Evolutionary conservation across 2,888 invertebrate species (phyloP), one percentile per base, ranked within the genome.

Genomic region (Synergus japonicus): DNA sequence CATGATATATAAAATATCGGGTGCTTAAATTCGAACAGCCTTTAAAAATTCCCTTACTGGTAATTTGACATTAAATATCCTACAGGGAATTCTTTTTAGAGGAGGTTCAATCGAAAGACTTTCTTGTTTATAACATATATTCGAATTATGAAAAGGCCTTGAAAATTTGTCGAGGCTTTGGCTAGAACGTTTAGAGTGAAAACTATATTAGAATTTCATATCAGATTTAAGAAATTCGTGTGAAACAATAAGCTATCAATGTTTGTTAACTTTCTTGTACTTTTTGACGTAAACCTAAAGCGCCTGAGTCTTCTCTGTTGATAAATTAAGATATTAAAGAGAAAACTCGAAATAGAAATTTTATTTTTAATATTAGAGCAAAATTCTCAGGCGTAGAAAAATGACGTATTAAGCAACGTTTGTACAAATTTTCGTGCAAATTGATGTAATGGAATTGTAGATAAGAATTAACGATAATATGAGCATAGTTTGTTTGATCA

Each of bases 141-240:
- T 73, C n/a, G n/a, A 29, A 73, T n/a, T 73, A 49, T 15, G 15
- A 22, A 73, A 46, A 54, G 69, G 29, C 49, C 69, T 73, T 73
- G 69, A 29, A 49, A 73, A 73, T 54, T 49, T 49, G 49, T 54
- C 54, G 69, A 73, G 49, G 69, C 69, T 54, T 73, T 73, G 49
- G 8, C 46, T 73, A 73, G 49, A 73, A 37, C 49, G n/a, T 73
- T 54, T 58, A 73, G 18, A 29, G 13, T 5, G 8, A 58, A 73
- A 73, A 58, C 2, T 37, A 22, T 37, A 37, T 73, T 73, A 73
- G 54, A 73, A 73, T 12, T 54, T 73, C 46, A 73, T 73, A 73
- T 73, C 49, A 41, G 10, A 44, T 54, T 37, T 37, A 37, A 43
- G 66, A 43, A 37, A 66, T 66, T 58, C n/a, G 73, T 49, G 54